Evolutionary conservation across 2,888 invertebrate species (phyloP).

Genomic region (Cremastinae sp.): DNA sequence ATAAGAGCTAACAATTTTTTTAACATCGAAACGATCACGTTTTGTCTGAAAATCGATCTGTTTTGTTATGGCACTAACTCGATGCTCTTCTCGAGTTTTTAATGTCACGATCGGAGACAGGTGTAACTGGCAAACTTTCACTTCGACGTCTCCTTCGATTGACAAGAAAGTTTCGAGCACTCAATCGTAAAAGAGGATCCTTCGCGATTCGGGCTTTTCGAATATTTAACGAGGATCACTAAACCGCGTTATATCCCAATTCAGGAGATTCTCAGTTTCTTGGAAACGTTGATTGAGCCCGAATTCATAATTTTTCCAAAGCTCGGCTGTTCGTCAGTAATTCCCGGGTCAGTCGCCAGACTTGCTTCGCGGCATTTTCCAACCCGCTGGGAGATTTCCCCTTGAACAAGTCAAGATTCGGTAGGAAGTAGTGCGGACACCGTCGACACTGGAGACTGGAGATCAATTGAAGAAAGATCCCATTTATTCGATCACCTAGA

Average conservation of each 20-base stretch:
- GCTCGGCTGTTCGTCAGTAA: slow-evolving; percentile 95
- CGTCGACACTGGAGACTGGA: slow-evolving; percentile 97
- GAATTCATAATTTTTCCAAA: slow-evolving; percentile 92
- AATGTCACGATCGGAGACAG: slow-evolving; percentile 51
- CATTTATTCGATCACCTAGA: slow-evolving; percentile 94
- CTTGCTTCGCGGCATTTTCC: slow-evolving; percentile 96
- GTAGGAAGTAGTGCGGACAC: slow-evolving; percentile 97
- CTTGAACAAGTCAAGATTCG: slow-evolving; percentile 95
- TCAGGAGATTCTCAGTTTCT: background rate
- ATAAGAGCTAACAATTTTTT: background rate
- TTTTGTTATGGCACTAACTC: slow-evolving; percentile 63
- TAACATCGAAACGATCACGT: slow-evolving; percentile 52
- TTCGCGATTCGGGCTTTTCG: background rate
- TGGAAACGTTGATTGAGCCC: background rate
- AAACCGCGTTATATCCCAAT: too few relatives aligned
- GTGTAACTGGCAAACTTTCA: slow-evolving; percentile 32
- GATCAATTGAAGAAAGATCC: slow-evolving; percentile 96
- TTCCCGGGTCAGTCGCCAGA: slow-evolving; percentile 95
- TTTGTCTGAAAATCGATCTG: slow-evolving; percentile 57
- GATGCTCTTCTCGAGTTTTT: slow-evolving; percentile 53
- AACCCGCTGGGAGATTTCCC: slow-evolving; percentile 94
- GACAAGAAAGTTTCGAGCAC: background rate
- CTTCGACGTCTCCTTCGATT: background rate
- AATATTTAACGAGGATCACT: background rate
- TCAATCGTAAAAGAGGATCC: background rate